phyloP scores from a whole-genome alignment of 2,797 vertebrate genomes.

The Carcharodon carcharias region DNA sequence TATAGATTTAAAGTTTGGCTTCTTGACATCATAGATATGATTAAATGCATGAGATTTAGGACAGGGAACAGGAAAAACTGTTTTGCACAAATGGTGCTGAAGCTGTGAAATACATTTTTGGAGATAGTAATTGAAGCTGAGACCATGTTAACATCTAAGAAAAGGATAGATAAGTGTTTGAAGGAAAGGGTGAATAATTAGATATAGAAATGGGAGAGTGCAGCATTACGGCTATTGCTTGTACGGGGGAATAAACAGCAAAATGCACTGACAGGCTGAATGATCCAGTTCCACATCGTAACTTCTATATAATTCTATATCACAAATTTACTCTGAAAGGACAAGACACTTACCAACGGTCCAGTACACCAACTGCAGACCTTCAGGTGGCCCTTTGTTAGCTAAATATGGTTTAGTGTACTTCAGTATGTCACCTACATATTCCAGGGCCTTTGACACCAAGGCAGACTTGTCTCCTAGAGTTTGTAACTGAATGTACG shows the following conservation, averaged over 20 bases:
- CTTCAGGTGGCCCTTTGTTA: conserved; percentile 72
- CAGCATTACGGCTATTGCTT: not conserved
- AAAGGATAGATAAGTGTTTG: not conserved
- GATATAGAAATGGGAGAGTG: not conserved
- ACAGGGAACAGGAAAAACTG: not conserved
- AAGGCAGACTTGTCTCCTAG: conserved; percentile 77
- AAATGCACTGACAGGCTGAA: not conserved
- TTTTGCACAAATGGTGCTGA: not conserved
- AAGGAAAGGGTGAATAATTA: not conserved
- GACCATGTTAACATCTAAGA: not conserved
- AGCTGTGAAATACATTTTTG: not conserved
- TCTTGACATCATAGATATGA: not conserved
- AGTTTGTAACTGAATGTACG: conserved; percentile 68
- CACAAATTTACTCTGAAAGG: not conserved
- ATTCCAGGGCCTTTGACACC: conserved; percentile 78
- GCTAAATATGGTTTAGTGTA: conserved; percentile 84
- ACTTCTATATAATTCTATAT: not conserved
- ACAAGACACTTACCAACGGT: conserved; percentile 67
- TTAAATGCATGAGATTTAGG: not conserved
- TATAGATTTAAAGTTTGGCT: not conserved
- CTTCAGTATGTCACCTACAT: conserved; percentile 84
- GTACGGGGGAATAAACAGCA: not conserved
- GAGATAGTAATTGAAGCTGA: not conserved
- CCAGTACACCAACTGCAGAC: conserved; percentile 76
- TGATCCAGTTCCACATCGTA: not conserved